Base-by-base conservation (phyloP, 2,888 invertebrate genomes). In the Synanthedon tipuliformis region DNA sequence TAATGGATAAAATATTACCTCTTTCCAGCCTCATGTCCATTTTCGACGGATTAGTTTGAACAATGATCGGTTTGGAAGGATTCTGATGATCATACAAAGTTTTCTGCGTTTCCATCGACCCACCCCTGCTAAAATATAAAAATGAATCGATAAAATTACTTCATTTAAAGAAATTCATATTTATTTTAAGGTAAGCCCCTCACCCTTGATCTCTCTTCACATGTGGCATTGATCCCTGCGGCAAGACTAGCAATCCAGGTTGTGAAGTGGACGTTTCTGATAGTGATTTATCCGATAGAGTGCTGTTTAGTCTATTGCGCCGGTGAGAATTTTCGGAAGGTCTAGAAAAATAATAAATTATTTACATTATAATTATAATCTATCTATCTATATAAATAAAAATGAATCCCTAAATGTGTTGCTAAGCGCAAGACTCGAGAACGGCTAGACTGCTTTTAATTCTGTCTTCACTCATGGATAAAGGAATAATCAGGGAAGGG, bases 21-120 rank as follows among this genome's bases (percentile, higher is more conserved):
- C 82, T 68, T 60, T 86, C 86, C 78, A 85, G 73, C 65, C 86
- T 75, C 54, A 71, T 66, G 57, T 85, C 84, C 45, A 73, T 64
- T 75, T 83, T 83, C 50, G 73, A 70, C 51, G 81, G 75, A 69
- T 75, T 80, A 54, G 82, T 81, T 64, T 90, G 90, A 55, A 93
- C 90, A 60, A 93, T 89, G 58, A 94, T 94, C 16, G 93, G 93
- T 79, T 91, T 93, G 55, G 89, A 90, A 60, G 88, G 88, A 69
- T 86, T 88, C 45, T 88, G 83, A 60, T 82, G 81, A 57, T 86
- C 83, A 61, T 72, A 87, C 45, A 88, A 69, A 27, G 75, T 79
- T 69, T 83, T 87, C 54, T 82, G 84, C 18, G 68, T 75, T 53
- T 85, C 83, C 16, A 61, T 58, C 41, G 71, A 69, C 27, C 69